These are phyloP conservation scores for Solenodon paradoxus DNA, from an alignment of 2,113 vertebrate species.

Conservation along the genomic window DNA sequence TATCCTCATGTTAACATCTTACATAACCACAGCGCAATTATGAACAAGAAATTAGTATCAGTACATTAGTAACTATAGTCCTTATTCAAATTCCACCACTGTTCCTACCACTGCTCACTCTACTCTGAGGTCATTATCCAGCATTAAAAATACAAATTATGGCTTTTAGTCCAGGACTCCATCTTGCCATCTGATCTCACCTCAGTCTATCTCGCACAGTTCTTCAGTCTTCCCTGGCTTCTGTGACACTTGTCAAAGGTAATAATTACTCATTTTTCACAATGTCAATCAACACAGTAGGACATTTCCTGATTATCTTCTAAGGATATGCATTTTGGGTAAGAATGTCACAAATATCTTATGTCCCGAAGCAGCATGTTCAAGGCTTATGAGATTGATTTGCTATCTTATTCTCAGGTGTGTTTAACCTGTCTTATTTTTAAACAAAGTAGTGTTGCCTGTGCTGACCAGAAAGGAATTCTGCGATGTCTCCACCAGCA, in stretches of 20 bases:
- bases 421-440: neutral
- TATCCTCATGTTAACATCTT: neutral
- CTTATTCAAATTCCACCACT: neutral
- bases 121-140: too few relatives aligned
- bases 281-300: too few relatives aligned
- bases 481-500: neutral
- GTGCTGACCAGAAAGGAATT: neutral
- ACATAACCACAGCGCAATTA: neutral
- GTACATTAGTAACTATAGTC: accelerated
- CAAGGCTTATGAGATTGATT: neutral
- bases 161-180: accelerated
- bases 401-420: neutral
- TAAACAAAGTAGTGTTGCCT: neutral
- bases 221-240: neutral
- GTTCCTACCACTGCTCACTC: neutral
- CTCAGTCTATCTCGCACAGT: too few relatives aligned
- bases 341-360: neutral
- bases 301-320: neutral
- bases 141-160: too few relatives aligned
- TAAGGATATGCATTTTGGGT: neutral
- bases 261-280: neutral
- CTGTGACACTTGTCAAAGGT: neutral
- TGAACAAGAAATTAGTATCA: accelerated
- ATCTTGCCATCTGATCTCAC: too few relatives aligned
- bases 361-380: neutral